Conservation (phyloP, 2,888 invertebrate genomes). For the Drosophila quinaria region DNA sequence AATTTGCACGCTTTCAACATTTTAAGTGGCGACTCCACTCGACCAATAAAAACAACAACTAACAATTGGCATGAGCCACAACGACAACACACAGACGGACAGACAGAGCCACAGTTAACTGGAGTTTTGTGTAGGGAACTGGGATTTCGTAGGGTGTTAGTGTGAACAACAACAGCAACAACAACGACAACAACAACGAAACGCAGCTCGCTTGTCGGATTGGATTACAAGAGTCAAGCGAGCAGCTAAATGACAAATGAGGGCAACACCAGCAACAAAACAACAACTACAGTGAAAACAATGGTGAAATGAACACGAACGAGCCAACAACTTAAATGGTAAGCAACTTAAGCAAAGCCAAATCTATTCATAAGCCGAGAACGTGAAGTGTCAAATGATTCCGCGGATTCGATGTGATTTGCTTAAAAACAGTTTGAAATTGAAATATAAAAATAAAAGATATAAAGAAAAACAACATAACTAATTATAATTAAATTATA, state of each 20-base stretch:
- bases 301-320: constrained; percentile 48
- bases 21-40: constrained; percentile 48
- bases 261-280: constrained; percentile 47
- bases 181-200: background rate
- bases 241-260: constrained; percentile 69
- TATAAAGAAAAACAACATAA: background rate
- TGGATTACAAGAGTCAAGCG: constrained; percentile 64
- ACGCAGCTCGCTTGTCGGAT: constrained; percentile 50
- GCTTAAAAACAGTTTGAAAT: constrained; percentile 4
- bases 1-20: constrained; percentile 80
- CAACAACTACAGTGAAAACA: constrained; percentile 35
- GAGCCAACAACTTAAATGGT: constrained; percentile 40
- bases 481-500: too few species aligned
- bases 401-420: constrained; percentile 12
- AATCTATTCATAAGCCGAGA: constrained; percentile 46
- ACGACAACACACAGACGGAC: constrained; percentile 22
- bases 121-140: constrained; percentile 3
- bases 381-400: constrained; percentile 44
- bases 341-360: constrained; percentile 32
- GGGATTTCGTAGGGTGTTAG: constrained; percentile 36
- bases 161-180: constrained; percentile 12
- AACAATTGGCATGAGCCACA: constrained; percentile 76
- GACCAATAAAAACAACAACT: constrained; percentile 55
- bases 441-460: background rate
- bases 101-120: constrained; percentile 9